These are phyloP conservation scores for Lacerta agilis DNA, from an alignment of 2,797 vertebrate genomes.

Conservation along the genomic window DNA sequence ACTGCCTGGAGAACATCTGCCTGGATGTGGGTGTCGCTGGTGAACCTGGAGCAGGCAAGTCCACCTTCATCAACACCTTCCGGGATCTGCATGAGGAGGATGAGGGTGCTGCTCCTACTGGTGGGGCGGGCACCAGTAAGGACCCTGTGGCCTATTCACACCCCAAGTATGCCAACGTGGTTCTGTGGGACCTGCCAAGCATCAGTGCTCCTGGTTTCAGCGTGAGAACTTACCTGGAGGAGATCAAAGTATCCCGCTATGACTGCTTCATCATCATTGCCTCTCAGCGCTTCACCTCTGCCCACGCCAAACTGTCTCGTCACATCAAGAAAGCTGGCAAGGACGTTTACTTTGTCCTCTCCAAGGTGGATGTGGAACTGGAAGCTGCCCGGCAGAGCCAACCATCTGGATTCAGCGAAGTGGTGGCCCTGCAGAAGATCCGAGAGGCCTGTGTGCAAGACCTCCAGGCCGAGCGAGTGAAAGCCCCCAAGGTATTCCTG, in stretches of 20 bases:
- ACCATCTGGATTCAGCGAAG: not conserved
- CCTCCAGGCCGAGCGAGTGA: not conserved
- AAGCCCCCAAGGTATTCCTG: conserved; percentile 4
- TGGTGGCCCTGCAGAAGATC: not conserved
- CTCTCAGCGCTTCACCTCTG: conserved; percentile 49
- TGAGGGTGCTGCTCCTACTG: conserved; percentile 38
- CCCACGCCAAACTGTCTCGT: conserved; percentile 47
- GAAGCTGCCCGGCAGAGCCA: not conserved
- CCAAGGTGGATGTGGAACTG: conserved; percentile 61
- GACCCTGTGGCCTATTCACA: conserved; percentile 42
- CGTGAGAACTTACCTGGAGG: conserved; percentile 35
- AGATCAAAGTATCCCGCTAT: conserved; percentile 43
- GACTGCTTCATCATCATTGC: conserved; percentile 65
- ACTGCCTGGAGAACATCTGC: conserved; percentile 24
- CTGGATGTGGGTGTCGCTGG: conserved; percentile 63
- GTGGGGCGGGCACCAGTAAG: conserved; percentile 13
- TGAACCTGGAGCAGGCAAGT: conserved; percentile 58
- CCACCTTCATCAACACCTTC: conserved; percentile 60
- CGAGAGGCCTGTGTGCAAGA: not conserved
- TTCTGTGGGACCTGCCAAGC: conserved; percentile 66
- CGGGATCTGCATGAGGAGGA: conserved; percentile 52
- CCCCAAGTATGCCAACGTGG: conserved; percentile 49
- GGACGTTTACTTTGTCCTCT: conserved; percentile 62
- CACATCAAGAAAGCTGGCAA: conserved; percentile 42
- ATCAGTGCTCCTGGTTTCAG: conserved; percentile 53